phyloP scores from a whole-genome alignment of 2,113 vertebrate genomes.

The Camarhynchus parvulus region DNA sequence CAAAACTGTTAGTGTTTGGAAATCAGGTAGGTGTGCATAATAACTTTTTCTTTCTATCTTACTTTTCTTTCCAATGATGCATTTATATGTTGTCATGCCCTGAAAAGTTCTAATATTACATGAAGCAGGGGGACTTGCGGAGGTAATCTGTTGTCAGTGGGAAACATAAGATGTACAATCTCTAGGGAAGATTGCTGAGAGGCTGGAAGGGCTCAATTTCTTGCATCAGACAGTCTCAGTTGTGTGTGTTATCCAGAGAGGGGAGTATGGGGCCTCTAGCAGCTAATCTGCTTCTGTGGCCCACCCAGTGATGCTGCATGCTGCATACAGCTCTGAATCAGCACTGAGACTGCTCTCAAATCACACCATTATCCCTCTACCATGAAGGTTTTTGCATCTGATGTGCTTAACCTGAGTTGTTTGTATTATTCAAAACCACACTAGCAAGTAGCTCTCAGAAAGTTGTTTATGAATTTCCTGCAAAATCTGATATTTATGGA shows the following conservation, averaged over 20 bases:
- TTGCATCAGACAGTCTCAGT: neutral
- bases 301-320: neutral
- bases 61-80: neutral
- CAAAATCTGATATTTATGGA: neutral
- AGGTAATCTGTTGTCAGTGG: neutral
- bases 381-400: neutral
- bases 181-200: neutral
- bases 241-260: neutral
- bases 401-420: neutral
- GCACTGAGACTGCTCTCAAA: neutral
- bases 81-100: neutral
- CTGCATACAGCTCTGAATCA: neutral
- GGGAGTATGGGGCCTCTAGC: neutral
- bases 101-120: neutral
- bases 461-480: neutral
- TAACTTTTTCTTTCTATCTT: neutral
- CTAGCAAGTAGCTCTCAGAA: neutral
- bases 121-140: neutral
- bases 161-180: neutral
- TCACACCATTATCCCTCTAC: neutral
- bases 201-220: neutral
- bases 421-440: neutral
- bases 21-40: neutral
- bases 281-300: neutral
- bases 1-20: neutral